A percentile compares a stretch with the other conserved stretches of the same genome.
phyloP scores from a whole-genome alignment of 1,140 invertebrate genomes.

The Cyrtorhinus lividipennis region DNA sequence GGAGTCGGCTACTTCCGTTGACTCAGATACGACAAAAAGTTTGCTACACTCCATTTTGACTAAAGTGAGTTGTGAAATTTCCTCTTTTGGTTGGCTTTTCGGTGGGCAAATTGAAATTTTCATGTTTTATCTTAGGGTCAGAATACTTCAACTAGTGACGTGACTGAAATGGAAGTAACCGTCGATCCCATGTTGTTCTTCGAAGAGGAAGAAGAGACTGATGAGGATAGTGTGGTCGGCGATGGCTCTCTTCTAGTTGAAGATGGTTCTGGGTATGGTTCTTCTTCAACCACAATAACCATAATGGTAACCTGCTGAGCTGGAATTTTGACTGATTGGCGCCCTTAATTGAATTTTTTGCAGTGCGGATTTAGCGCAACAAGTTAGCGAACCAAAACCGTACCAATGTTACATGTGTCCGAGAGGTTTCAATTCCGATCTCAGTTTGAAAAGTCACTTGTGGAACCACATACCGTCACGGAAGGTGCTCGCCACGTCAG shows the following conservation, averaged over 20 bases:
- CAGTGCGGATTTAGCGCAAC: conserved; percentile 5
- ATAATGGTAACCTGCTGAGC: too few species aligned
- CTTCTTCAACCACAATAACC: too few species aligned
- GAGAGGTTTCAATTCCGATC: conserved; percentile 35
- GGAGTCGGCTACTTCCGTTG: too few species aligned
- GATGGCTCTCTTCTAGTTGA: too few species aligned
- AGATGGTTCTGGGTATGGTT: too few species aligned
- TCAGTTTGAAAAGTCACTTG: conserved; percentile 39
- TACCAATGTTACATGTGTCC: conserved; percentile 38
- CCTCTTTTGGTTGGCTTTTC: neutral
- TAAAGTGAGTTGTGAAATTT: conserved; percentile 33
- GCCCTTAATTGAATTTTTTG: neutral
- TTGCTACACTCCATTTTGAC: conserved; percentile 39
- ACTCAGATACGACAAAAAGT: conserved; percentile 24
- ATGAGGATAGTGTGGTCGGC: too few species aligned
- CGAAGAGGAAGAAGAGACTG: conserved; percentile 32
- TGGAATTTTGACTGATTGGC: too few species aligned
- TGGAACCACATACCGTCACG: conserved; percentile 35
- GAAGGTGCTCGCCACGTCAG: conserved; percentile 21
- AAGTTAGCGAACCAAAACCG: conserved; percentile 29
- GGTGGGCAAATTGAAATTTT: neutral
- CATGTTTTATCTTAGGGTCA: neutral
- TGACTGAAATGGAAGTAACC: conserved; percentile 42
- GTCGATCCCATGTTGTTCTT: conserved; percentile 44
- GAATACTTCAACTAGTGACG: conserved; percentile 23